Base-by-base conservation (phyloP, 2,113 vertebrate species). In the Callionymus lyra region DNA sequence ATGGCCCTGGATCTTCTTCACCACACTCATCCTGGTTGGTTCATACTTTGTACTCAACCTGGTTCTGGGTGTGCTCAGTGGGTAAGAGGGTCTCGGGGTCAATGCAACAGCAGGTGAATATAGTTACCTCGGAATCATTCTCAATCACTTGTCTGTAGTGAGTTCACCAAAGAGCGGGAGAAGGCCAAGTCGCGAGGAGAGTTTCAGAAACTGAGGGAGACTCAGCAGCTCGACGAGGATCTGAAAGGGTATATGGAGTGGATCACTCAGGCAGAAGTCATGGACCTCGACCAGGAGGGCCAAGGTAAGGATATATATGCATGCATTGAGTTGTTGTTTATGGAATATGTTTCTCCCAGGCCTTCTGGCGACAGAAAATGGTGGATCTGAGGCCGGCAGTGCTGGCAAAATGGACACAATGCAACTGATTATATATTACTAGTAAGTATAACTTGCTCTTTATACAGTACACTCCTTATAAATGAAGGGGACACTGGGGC, bases 41-140 rank as follows among this genome's bases (percentile, higher is more conserved):
- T 94, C 95, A 31, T 98, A 98, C 75, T 98, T 99, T 0, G 89
- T 98, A 42, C 92, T 99, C 47, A 99, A 99, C 65, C 84, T 99
- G 47, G 90, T 97, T 53, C 85, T 99, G 61, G 95, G 95, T 0
- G 92, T 98, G 47, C 87, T 99, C 44, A 96, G 95, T 1, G 94
- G 95, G 95, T 99, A 86, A 54, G 79, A 13, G 3, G 12, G 21
- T 27, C 21, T 8, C 8, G 4, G 8, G 8, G 21, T n/a, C 21
- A 27, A 5, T 8, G 21, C 21, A 27, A 8, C 21, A 27, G 21
- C 8, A 8, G 21, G 21, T 8, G 21, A 4, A 27, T 8, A 8
- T 27, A 4, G 10, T 34, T 44, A 9, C 16, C 6, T 34, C 1
- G 10, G 9, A 16, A 44, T 37, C 37, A 6, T 6, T 9, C 44